Conservation (phyloP, 2,888 invertebrate species). For the Heliconius sara region DNA sequence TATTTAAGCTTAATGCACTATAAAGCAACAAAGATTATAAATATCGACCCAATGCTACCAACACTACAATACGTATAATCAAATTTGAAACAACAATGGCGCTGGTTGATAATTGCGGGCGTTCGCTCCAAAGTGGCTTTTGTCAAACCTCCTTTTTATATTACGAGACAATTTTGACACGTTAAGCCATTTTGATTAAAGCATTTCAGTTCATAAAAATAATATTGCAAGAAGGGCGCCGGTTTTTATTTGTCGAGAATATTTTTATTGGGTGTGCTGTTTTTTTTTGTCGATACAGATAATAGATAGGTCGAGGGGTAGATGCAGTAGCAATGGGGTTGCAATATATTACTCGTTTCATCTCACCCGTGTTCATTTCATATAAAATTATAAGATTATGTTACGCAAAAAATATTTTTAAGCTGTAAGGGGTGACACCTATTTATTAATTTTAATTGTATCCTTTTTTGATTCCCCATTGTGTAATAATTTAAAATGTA, state of each 20-base stretch:
- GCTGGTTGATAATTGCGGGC: conserved; percentile 76
- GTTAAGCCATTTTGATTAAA: conserved; percentile 68
- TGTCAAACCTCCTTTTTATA: conserved; percentile 63
- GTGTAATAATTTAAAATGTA: not conserved
- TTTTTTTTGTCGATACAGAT: conserved; percentile 72
- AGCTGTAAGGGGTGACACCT: not conserved
- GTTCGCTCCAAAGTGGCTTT: conserved; percentile 68
- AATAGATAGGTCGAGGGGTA: conserved; percentile 64
- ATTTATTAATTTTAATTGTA: conserved; percentile 4
- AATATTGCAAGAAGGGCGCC: conserved; percentile 66
- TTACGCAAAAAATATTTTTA: conserved; percentile 6
- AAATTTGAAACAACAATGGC: conserved; percentile 77
- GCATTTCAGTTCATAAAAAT: conserved; percentile 75
- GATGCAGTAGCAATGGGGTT: conserved; percentile 40
- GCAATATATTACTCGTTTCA: conserved; percentile 1
- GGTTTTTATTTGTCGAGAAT: conserved; percentile 63
- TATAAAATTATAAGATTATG: conserved; percentile 10
- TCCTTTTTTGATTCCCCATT: not conserved
- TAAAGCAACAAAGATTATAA: conserved; percentile 11
- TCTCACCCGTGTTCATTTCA: not conserved
- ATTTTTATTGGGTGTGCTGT: conserved; percentile 61
- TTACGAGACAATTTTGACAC: conserved; percentile 42
- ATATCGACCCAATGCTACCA: conserved; percentile 55
- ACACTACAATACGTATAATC: conserved; percentile 67
- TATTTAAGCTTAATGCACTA: not conserved